Conservation (phyloP, 2,888 invertebrate genomes). For the Eulithis testata region DNA sequence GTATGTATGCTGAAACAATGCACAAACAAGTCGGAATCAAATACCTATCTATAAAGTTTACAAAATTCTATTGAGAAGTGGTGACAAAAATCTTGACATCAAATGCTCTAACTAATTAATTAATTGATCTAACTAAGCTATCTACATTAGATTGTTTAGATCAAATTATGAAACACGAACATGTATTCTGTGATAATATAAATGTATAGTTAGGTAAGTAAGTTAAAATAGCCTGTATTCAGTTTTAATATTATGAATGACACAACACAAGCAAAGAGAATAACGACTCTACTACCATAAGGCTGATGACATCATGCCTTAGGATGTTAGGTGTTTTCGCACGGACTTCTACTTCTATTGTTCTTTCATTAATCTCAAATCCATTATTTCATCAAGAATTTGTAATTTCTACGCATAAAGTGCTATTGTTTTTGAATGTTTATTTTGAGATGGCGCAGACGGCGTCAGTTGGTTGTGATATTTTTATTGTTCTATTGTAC, state of each 20-base stretch:
- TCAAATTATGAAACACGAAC: too few relatives aligned
- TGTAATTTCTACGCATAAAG: constrained; percentile 6
- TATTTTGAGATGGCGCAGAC: background rate
- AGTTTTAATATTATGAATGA: constrained; percentile 6
- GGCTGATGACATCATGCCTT: constrained; percentile 46
- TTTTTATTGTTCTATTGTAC: background rate
- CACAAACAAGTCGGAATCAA: too few relatives aligned
- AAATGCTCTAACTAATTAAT: too few relatives aligned
- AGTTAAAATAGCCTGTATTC: too few relatives aligned
- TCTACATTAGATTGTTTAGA: too few relatives aligned
- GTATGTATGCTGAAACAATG: too few relatives aligned
- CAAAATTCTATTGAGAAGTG: too few relatives aligned
- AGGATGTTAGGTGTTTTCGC: constrained; percentile 44
- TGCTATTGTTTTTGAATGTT: background rate
- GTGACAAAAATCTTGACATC: too few relatives aligned
- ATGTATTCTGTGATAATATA: too few relatives aligned
- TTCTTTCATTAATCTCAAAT: constrained; percentile 33
- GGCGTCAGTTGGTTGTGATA: background rate
- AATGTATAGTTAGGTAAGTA: too few relatives aligned
- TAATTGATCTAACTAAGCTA: too few relatives aligned
- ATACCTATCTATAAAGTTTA: too few relatives aligned
- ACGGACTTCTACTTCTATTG: constrained; percentile 45
- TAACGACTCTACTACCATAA: constrained; percentile 19
- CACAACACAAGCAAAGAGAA: constrained; percentile 13
- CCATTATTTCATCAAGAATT: constrained; percentile 8